Percentiles rank a stretch among this genome's conserved stretches.
Evolutionary conservation across 2,113 vertebrate species (phyloP).

Genomic region (Hypanus sabinus): DNA sequence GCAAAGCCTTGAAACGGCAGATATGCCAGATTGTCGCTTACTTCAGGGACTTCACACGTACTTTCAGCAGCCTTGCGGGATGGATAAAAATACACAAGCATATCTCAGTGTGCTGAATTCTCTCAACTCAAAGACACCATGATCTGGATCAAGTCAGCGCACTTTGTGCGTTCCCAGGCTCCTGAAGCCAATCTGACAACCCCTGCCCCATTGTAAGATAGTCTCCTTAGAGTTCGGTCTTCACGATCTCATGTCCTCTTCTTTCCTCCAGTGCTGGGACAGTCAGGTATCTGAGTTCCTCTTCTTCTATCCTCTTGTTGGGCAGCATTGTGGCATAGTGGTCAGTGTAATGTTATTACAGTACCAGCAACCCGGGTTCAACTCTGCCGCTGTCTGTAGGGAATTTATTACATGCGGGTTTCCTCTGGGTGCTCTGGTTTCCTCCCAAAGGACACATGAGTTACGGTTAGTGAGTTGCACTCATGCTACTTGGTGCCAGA

Average conservation of each 20-base stretch:
- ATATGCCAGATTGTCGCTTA: background rate
- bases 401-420: too few relatives aligned
- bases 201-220: background rate
- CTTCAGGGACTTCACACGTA: background rate
- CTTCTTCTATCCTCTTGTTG: background rate
- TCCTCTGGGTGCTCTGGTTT: too few relatives aligned
- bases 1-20: slow-evolving; percentile 1
- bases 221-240: background rate
- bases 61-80: background rate
- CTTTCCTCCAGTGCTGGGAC: background rate
- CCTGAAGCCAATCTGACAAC: background rate
- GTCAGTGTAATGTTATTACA: too few relatives aligned
- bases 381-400: too few relatives aligned
- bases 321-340: too few relatives aligned
- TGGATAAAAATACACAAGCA: slow-evolving; percentile 12
- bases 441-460: too few relatives aligned
- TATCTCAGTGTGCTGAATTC: background rate
- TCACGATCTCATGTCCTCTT: too few relatives aligned
- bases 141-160: background rate
- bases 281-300: background rate
- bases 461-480: too few relatives aligned
- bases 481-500: too few relatives aligned
- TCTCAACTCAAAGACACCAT: background rate
- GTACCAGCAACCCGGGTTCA: too few relatives aligned
- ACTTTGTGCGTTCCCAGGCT: background rate